Evolutionary conservation across 2,888 invertebrate species (phyloP).

Genomic region (Gordius sp.): DNA sequence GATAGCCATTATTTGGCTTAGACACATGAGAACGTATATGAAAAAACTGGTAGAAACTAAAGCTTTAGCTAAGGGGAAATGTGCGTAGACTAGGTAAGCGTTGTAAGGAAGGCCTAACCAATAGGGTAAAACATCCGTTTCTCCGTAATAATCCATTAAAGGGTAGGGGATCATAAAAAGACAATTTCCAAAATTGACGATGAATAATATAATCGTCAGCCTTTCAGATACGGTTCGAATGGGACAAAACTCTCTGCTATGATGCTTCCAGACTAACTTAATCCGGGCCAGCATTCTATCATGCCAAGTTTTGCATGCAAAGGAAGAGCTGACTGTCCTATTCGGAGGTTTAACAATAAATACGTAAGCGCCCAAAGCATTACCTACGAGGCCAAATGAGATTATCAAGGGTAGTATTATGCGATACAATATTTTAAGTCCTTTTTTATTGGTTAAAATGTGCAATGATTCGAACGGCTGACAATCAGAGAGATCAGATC

Average conservation of each 20-base stretch:
- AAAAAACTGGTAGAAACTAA: neutral
- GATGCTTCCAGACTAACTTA: too few species aligned
- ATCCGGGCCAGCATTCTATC: too few species aligned
- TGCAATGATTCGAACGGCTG: too few species aligned
- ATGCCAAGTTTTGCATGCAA: too few species aligned
- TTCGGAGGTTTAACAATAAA: too few species aligned
- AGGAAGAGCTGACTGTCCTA: too few species aligned
- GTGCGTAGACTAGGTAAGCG: neutral
- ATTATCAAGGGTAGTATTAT: neutral
- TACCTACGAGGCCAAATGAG: neutral
- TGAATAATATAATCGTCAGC: neutral
- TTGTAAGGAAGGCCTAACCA: neutral
- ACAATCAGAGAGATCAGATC: too few species aligned
- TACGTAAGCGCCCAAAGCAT: neutral
- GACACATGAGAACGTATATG: neutral
- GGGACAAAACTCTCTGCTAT: too few species aligned
- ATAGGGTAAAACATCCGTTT: neutral
- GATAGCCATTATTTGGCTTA: neutral
- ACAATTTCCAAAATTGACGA: neutral
- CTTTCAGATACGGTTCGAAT: neutral
- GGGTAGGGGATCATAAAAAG: neutral
- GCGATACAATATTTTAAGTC: too few species aligned
- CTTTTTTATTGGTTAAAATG: too few species aligned
- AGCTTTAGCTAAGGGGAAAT: slow-evolving; percentile 5
- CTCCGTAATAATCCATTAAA: slow-evolving; percentile 6